Percentiles rank a stretch among this genome's conserved stretches.
These are phyloP conservation scores for Tipula vernalis DNA, from an alignment of 2,888 invertebrate species.

Conservation along the genomic window DNA sequence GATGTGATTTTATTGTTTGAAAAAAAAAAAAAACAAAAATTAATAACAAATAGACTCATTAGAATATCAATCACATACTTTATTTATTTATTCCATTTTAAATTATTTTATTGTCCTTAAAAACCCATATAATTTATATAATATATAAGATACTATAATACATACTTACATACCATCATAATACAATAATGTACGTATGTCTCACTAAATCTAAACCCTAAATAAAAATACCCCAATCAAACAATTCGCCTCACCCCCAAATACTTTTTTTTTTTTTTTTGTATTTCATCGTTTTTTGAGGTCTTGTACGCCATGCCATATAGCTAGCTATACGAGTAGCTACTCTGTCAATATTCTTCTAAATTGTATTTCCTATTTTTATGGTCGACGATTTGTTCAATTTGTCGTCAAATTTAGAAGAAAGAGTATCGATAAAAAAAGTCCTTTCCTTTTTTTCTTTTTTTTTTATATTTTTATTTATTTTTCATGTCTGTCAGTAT, in stretches of 20 bases:
- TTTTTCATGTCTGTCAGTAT: background rate
- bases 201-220: background rate
- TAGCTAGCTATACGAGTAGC: background rate
- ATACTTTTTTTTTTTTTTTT: background rate
- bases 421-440: background rate
- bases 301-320: background rate
- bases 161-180: background rate
- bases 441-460: background rate
- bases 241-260: background rate
- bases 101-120: background rate
- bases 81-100: background rate
- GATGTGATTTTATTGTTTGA: background rate
- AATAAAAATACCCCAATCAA: background rate
- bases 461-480: background rate
- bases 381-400: background rate
- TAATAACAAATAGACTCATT: background rate
- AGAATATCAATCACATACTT: background rate
- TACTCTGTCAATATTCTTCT: background rate
- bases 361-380: background rate
- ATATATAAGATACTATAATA: background rate
- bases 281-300: background rate
- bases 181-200: background rate
- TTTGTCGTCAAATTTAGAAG: background rate
- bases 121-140: background rate
- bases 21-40: background rate